phyloP scores from a whole-genome alignment of 2,888 invertebrate species.

The Cyaniris semiargus region DNA sequence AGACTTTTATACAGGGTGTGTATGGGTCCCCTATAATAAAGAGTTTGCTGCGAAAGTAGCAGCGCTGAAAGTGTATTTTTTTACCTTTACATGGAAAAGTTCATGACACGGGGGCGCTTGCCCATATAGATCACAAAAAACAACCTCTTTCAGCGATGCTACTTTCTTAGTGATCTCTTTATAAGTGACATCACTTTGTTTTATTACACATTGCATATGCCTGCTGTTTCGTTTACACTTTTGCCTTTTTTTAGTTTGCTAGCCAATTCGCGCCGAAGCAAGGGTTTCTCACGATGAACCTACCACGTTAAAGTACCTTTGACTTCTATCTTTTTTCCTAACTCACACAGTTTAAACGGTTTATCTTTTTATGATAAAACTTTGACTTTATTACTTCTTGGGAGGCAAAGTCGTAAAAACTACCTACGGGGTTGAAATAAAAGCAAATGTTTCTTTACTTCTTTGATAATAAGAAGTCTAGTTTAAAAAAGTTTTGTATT shows the following conservation, averaged over 20 bases:
- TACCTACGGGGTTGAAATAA: neutral
- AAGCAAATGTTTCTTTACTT: neutral
- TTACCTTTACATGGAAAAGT: too few species aligned
- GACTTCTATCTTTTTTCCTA: neutral
- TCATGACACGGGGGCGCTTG: too few species aligned
- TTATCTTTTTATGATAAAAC: slow-evolving; percentile 23
- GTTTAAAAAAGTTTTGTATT: neutral
- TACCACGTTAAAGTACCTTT: neutral
- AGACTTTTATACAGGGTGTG: neutral
- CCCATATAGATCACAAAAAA: too few species aligned
- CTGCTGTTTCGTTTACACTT: too few species aligned
- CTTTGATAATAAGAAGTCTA: neutral
- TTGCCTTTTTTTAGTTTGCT: neutral
- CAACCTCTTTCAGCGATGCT: too few species aligned
- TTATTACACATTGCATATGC: too few species aligned
- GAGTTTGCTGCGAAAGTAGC: too few species aligned
- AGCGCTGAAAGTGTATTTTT: too few species aligned
- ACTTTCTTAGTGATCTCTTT: too few species aligned
- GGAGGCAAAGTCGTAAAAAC: slow-evolving; percentile 3
- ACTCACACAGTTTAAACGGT: neutral
- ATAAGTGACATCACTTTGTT: too few species aligned
- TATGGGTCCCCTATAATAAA: too few species aligned
- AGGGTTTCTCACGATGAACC: neutral
- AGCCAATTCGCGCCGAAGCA: neutral
- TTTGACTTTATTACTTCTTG: neutral